phyloP scores from a whole-genome alignment of 2,888 invertebrate species.

The Dendrolimus houi region DNA sequence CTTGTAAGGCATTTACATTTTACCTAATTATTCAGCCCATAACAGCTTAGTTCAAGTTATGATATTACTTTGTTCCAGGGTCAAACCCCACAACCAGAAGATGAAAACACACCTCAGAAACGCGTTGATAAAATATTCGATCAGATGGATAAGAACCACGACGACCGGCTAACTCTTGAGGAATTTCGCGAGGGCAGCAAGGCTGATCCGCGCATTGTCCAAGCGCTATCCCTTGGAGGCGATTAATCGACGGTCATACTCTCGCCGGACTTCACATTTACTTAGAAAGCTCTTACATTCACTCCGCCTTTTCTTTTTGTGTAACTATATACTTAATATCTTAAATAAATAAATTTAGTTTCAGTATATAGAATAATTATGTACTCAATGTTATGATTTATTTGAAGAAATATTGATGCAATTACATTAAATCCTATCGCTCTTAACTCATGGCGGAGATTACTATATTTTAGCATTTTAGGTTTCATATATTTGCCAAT shows the following conservation, averaged over 20 bases:
- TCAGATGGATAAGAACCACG: constrained; percentile 99
- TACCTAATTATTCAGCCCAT: no score
- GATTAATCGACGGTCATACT: constrained; percentile 78
- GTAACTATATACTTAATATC: no score
- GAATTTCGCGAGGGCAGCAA: constrained; percentile 98
- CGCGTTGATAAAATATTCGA: constrained; percentile 99
- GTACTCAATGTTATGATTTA: not conserved
- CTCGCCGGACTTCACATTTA: constrained; percentile 70
- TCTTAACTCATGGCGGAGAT: not conserved
- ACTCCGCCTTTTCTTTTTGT: constrained; percentile 2
- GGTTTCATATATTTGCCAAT: constrained; percentile 35
- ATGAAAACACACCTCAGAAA: constrained; percentile 95
- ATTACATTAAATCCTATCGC: no score
- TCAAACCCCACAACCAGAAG: constrained; percentile 90
- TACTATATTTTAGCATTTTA: not conserved
- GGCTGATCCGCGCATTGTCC: constrained; percentile 98
- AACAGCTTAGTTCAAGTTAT: no score
- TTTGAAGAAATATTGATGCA: no score
- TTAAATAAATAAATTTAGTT: no score
- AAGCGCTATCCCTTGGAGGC: constrained; percentile 91
- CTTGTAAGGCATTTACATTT: no score
- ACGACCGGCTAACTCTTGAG: constrained; percentile 95
- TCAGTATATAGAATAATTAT: no score
- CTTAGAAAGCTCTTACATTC: constrained; percentile 34
- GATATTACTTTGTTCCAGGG: constrained; percentile 76